Percentiles rank a stretch among this genome's conserved stretches.
These are phyloP conservation scores for Leptoclinus maculatus DNA, from an alignment of 2,797 vertebrate genomes.

Conservation along the genomic window DNA sequence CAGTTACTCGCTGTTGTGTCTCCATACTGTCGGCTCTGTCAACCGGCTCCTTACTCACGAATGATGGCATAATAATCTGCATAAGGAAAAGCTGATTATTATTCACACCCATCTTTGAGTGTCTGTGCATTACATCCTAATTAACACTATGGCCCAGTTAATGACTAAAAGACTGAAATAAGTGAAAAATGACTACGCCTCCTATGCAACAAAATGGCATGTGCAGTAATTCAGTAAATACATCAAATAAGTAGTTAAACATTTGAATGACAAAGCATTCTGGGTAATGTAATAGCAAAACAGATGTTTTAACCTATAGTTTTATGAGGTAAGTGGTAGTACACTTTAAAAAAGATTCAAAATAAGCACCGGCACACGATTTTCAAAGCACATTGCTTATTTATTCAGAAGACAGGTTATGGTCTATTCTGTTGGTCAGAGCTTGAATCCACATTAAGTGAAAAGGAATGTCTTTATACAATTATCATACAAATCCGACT, in stretches of 20 bases:
- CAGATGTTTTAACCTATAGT: background rate
- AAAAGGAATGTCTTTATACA: background rate
- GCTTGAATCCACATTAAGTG: background rate
- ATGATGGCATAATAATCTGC: conserved; percentile 61
- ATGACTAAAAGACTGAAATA: conserved; percentile 60
- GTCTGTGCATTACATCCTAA: conserved; percentile 68
- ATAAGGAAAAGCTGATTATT: conserved; percentile 57
- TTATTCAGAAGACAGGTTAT: background rate
- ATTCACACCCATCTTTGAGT: conserved; percentile 66
- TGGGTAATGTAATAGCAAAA: background rate
- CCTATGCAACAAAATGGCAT: conserved; percentile 26
- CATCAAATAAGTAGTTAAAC: background rate
- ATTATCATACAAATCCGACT: background rate
- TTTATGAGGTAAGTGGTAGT: background rate
- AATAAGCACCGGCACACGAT: background rate
- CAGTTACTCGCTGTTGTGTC: conserved; percentile 22
- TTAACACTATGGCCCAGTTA: conserved; percentile 66
- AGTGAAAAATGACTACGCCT: conserved; percentile 60
- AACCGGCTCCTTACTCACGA: conserved; percentile 34
- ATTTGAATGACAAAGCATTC: background rate
- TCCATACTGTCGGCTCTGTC: conserved; percentile 35
- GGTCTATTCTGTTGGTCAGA: background rate
- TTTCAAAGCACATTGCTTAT: background rate
- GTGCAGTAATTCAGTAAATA: conserved; percentile 10
- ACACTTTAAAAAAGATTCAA: background rate